Evolutionary conservation across 1,140 invertebrate species (phyloP).

Genomic region (Scaptomyza montana): DNA sequence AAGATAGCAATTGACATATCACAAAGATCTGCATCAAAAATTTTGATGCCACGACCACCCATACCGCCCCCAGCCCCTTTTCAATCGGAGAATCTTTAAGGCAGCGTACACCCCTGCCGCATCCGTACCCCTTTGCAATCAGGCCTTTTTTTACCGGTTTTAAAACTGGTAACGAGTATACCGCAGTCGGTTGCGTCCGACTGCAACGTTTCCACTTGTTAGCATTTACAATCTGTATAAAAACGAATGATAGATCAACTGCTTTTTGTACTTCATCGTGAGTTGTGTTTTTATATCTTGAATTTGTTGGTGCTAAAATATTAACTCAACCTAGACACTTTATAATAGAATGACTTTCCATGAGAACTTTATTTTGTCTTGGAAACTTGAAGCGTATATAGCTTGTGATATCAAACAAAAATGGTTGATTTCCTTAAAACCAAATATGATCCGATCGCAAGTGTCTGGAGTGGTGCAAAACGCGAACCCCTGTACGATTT

Average conservation of each 20-base stretch:
- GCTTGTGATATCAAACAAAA: background rate
- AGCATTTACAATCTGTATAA: background rate
- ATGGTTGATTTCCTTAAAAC: slow-evolving; percentile 3
- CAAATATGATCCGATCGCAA: background rate
- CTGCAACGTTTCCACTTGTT: background rate
- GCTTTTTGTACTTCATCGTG: slow-evolving; percentile 3
- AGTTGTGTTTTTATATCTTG: background rate
- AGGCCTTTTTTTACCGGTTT: no score
- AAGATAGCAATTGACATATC: no score
- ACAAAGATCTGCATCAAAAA: no score
- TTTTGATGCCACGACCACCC: no score
- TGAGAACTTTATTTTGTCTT: background rate
- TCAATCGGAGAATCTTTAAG: no score
- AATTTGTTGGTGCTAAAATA: background rate
- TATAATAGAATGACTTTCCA: background rate
- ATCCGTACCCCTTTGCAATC: no score
- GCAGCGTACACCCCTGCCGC: no score
- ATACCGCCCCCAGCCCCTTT: no score
- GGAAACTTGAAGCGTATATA: background rate
- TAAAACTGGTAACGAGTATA: no score
- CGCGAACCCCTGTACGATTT: slow-evolving; percentile 11
- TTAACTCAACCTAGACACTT: background rate
- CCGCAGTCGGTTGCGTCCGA: no score
- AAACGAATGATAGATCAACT: background rate
- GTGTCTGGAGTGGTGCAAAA: slow-evolving; percentile 26